Evolutionary conservation across 2,113 vertebrate genomes (phyloP).

Genomic region (Fregata magnificens): DNA sequence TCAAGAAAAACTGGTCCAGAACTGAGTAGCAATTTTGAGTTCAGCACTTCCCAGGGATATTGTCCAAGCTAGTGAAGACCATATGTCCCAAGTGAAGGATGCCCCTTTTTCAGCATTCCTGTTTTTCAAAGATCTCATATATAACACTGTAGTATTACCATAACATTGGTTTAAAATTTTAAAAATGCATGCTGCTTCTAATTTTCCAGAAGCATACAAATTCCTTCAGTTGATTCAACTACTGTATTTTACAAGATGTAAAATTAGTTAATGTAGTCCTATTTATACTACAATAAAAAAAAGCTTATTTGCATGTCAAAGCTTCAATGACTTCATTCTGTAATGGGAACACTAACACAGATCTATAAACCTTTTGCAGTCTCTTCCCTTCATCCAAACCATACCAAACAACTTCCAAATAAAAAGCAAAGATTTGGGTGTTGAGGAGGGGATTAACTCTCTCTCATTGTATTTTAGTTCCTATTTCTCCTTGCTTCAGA

Average conservation of each 20-base stretch:
- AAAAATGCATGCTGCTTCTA: background rate
- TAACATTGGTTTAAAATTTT: background rate
- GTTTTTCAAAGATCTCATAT: background rate
- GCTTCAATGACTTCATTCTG: background rate
- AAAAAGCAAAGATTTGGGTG: background rate
- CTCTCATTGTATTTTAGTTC: background rate
- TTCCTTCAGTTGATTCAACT: background rate
- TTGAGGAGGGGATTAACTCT: background rate
- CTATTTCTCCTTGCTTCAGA: background rate
- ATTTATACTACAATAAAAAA: background rate
- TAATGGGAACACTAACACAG: background rate
- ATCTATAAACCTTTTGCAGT: background rate
- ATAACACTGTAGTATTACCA: background rate
- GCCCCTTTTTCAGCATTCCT: background rate
- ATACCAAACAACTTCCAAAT: background rate
- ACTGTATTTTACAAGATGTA: background rate
- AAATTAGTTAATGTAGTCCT: background rate
- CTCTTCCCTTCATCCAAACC: background rate
- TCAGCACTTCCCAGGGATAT: background rate
- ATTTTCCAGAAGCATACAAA: background rate
- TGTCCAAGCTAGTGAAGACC: background rate
- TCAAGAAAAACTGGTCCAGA: background rate
- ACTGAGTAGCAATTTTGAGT: background rate
- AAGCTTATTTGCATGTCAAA: background rate
- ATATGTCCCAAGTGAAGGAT: background rate